These are phyloP conservation scores for Linnaemya vulpina DNA, from an alignment of 2,888 invertebrate genomes.

Conservation along the genomic window DNA sequence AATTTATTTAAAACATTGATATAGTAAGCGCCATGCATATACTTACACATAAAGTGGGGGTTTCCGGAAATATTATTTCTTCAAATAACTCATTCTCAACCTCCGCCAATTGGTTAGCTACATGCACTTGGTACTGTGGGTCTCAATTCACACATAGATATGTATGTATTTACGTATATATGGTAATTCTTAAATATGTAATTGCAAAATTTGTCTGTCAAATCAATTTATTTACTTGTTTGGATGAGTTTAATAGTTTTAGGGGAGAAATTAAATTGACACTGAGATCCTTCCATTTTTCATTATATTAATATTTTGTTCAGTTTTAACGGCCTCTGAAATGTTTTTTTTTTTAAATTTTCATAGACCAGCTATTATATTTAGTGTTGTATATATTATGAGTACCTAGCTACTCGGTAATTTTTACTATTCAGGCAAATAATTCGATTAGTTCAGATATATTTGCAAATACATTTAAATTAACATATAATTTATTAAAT, in stretches of 20 bases:
- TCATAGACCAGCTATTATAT: too few species aligned
- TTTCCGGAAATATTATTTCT: not conserved
- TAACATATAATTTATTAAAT: too few species aligned
- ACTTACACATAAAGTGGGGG: conserved; percentile 1
- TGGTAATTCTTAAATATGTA: not conserved
- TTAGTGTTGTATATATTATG: too few species aligned
- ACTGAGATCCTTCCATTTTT: too few species aligned
- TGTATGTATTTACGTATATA: not conserved
- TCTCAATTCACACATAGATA: not conserved
- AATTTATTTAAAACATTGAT: conserved; percentile 9
- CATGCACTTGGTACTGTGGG: conserved; percentile 1
- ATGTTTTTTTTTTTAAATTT: too few species aligned
- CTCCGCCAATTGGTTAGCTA: conserved; percentile 22
- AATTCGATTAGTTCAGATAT: too few species aligned
- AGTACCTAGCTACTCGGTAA: too few species aligned
- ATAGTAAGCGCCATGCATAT: conserved; percentile 5
- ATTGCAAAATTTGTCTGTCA: too few species aligned
- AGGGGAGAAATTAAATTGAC: not conserved
- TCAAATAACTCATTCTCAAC: not conserved
- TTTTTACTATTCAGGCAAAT: too few species aligned
- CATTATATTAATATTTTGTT: too few species aligned
- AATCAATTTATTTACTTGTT: conserved; percentile 8
- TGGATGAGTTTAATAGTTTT: not conserved
- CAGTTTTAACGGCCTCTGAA: too few species aligned
- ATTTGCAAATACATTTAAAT: too few species aligned